Base-by-base conservation (phyloP, 2,888 invertebrate species). In the Cheilosia urbana region DNA sequence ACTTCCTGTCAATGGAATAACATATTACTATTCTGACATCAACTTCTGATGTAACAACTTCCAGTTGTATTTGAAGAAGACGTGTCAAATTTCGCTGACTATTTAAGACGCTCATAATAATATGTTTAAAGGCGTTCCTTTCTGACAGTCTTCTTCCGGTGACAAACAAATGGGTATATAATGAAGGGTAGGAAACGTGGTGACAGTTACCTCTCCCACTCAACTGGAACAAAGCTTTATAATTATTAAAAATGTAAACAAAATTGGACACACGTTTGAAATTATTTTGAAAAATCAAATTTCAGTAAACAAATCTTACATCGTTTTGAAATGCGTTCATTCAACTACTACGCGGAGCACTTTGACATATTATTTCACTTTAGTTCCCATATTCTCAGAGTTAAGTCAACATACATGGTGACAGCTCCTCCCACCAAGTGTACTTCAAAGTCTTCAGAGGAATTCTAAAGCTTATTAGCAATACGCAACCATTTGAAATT, bases 381-480 rank as follows among this genome's bases (percentile, higher is more conserved):
- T 15, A 15, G 5, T 49, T 37, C 40, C 9, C n/a, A n/a, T 24
- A 19, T 21, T 49, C 21, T 24, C 15, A 15, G 15, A 15, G 15
- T 15, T 15, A 49, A 19, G 53, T 9, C 53, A 40, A 15, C 37
- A 17, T 30, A 21, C n/a, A 34, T 45, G 13, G 13, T 0, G 13
- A 13, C 37, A 37, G 4, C 11, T 37, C 11, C 37, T 37, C 37
- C 34, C 57, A 9, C 30, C 51, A 51, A 66, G 45, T 60, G 60
- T 60, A 71, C 80, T 76, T 76, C 19, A 65, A 60, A 72, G 63
- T 76, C 79, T 80, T 62, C 57, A 45, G 34, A 73, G 42, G 65
- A 72, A 63, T 71, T 53, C 11, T 2, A 63, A 85, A 81, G 68
- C 85, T 57, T 45, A 77, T 81, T 81, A 85, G 51, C 53, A 55